Evolutionary conservation across 2,113 vertebrate species (phyloP), one percentile per base, ranked within the genome.

Genomic region (Eubucco bourcierii): DNA sequence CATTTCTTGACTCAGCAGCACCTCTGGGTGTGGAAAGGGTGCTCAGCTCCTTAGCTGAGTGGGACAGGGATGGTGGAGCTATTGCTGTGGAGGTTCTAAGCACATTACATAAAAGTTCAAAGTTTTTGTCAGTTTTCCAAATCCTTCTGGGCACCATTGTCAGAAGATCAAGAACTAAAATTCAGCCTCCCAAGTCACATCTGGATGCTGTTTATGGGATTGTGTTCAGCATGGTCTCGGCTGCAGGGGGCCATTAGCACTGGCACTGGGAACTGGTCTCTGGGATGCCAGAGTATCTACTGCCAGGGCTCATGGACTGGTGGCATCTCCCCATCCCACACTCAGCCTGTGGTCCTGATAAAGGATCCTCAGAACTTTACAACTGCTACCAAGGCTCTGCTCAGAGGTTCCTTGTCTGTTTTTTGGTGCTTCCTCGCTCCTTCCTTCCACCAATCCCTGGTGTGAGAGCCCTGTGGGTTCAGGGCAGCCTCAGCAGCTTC

Each of bases 81-180:
- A 39, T 21, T 2, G 2, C 75, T 59, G 58, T 5, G 5, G 9
- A 13, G 58, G 67, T n/a, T 76, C 50, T 55, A n/a, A 58, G 67
- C 7, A 1, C 19, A 8, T 76, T 31, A 9, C 27, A 25, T 9
- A 41, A 41, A 81, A 79, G 67, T 80, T 68, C 63, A 55, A 70
- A 89, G 81, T 70, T 50, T 50, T 23, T 90, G 86, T 88, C 66
- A 37, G 19, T 80, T 80, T 52, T 74, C 87, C 89, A 95, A 50
- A 87, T 82, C 89, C 87, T 89, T 82, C 91, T 80, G 92, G 92
- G 91, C 89, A 64, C 81, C 56, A 47, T 83, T 92, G 78, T 92
- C 79, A 74, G 80, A 72, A 77, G 78, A 82, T 67, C 24, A 29
- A 76, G 88, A 41, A 28, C 71, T 87, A 60, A 87, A 80, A 3